These are phyloP conservation scores for Holacanthus passer DNA, from an alignment of 2,113 vertebrate species.

Conservation along the genomic window DNA sequence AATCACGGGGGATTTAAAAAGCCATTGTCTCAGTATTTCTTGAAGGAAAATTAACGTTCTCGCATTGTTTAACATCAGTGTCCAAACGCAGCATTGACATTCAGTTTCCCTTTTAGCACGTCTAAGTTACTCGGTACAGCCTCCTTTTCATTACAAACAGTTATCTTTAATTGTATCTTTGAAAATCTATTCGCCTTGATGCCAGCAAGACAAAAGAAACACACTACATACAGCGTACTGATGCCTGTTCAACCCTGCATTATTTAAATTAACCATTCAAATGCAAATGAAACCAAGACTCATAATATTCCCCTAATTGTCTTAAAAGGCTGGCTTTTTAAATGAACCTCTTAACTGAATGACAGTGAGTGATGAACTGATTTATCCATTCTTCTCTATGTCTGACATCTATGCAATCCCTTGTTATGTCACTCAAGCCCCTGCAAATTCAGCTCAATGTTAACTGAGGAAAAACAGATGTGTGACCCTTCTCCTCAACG, in stretches of 20 bases:
- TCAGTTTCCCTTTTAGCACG: conserved; percentile 57
- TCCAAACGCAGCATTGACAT: conserved; percentile 46
- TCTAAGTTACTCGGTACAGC: conserved; percentile 16
- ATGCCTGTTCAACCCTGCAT: neutral
- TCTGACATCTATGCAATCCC: conserved; percentile 12
- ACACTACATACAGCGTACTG: neutral
- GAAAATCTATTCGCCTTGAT: conserved; percentile 18
- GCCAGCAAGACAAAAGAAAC: conserved; percentile 44
- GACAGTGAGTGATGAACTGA: conserved; percentile 11
- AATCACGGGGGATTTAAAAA: conserved; percentile 22
- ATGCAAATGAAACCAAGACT: conserved; percentile 4
- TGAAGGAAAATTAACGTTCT: neutral
- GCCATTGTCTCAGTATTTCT: neutral
- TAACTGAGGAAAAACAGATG: neutral
- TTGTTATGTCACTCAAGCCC: conserved; percentile 10
- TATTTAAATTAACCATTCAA: conserved; percentile 19
- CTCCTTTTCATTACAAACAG: conserved; percentile 17
- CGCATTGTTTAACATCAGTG: neutral
- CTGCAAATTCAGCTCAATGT: conserved; percentile 5
- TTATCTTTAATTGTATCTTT: neutral
- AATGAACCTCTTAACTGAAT: conserved; percentile 4
- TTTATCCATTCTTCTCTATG: conserved; percentile 8
- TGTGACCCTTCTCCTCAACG: neutral
- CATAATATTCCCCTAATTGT: neutral
- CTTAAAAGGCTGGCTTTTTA: conserved; percentile 20